Evolutionary conservation across 2,113 vertebrate genomes (phyloP).

Genomic region (Colaptes auratus): DNA sequence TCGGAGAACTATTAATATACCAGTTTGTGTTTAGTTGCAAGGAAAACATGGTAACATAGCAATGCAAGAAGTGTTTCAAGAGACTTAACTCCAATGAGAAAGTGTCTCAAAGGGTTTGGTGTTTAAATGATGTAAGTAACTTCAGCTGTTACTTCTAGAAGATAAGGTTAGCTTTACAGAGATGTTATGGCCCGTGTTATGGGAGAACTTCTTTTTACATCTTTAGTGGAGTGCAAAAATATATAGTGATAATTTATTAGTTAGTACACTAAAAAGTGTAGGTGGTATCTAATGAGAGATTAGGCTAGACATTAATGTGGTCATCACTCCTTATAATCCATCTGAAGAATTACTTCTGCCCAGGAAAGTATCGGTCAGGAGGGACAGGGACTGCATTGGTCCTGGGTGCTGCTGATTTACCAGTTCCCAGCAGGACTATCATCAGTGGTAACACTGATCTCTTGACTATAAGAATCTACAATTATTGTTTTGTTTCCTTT

Average conservation of each 20-base stretch:
- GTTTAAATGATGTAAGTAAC: background rate
- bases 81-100: background rate
- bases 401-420: background rate
- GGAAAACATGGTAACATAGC: background rate
- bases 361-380: background rate
- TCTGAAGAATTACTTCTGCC: background rate
- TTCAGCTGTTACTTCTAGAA: background rate
- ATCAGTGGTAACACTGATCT: background rate
- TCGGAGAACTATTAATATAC: slow-evolving; percentile 27
- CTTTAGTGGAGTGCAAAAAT: background rate
- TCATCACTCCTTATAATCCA: background rate
- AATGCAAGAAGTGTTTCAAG: background rate
- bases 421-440: background rate
- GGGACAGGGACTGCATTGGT: rapidly evolving
- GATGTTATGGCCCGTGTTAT: background rate
- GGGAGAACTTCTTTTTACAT: background rate
- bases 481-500: background rate
- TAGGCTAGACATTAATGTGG: background rate
- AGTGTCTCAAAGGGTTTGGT: background rate
- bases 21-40: background rate
- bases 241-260: background rate
- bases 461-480: background rate
- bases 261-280: background rate
- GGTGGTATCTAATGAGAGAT: background rate
- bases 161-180: background rate